phyloP scores from a whole-genome alignment of 2,113 vertebrate genomes.

The Cavia aperea region DNA sequence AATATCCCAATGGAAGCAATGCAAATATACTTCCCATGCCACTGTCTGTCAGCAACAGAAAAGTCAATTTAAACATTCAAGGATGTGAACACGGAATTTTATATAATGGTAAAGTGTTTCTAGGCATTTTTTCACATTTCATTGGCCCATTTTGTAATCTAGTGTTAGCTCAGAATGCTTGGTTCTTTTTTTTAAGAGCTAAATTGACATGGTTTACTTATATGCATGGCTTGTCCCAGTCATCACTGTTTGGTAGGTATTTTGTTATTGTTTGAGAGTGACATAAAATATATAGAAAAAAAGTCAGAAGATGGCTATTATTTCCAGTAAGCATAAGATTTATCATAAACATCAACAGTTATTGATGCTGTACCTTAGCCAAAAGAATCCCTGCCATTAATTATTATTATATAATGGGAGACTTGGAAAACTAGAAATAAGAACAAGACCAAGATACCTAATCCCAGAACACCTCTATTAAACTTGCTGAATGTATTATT shows the following conservation, averaged over 20 bases:
- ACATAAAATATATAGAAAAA: background rate
- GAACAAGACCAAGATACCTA: background rate
- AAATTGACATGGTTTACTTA: too few relatives aligned
- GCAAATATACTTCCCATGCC: background rate
- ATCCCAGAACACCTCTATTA: background rate
- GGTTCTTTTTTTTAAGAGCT: background rate
- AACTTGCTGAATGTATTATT: rapidly evolving
- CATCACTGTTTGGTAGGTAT: background rate
- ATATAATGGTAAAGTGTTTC: background rate
- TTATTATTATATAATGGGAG: background rate
- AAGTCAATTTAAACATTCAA: background rate
- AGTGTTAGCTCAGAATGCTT: background rate
- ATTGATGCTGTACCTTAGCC: background rate
- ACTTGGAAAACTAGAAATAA: background rate
- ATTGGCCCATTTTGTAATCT: background rate
- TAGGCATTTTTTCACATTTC: background rate
- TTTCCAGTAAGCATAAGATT: background rate
- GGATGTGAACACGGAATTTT: background rate
- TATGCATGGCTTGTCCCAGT: background rate
- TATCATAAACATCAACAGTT: background rate
- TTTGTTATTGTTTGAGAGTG: background rate
- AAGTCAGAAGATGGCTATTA: background rate
- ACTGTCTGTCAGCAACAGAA: background rate
- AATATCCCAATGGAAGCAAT: background rate
- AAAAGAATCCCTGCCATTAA: background rate